Evolutionary conservation across 2,797 vertebrate species (phyloP).

Genomic region (Hypotaenidia okinawae): DNA sequence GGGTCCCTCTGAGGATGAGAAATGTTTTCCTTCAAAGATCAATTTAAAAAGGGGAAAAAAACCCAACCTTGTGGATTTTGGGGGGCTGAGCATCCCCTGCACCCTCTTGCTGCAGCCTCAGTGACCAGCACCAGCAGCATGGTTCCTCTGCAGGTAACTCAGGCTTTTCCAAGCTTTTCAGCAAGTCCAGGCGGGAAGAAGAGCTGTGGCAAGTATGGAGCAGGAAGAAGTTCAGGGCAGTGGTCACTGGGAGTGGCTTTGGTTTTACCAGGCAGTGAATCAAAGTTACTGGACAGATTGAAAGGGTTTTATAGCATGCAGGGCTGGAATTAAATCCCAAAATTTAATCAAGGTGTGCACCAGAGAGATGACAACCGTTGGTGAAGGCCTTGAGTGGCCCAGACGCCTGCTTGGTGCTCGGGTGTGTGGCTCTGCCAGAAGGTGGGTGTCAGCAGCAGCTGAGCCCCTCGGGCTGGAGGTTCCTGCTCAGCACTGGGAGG

Average conservation of each 20-base stretch:
- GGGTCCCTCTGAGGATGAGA: not conserved
- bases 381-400: not conserved
- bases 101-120: not conserved
- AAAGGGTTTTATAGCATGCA: not conserved
- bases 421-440: not conserved
- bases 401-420: accelerated
- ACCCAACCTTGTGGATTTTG: accelerated
- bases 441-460: not conserved
- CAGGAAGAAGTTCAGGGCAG: not conserved
- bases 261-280: not conserved
- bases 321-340: not conserved
- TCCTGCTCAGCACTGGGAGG: accelerated
- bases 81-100: not conserved
- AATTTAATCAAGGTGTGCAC: not conserved
- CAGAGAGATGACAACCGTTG: too few relatives aligned
- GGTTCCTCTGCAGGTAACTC: not conserved
- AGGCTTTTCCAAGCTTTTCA: not conserved
- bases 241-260: not conserved
- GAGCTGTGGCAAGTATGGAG: not conserved
- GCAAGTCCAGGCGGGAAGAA: not conserved
- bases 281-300: not conserved
- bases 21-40: not conserved
- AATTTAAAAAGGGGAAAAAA: not conserved
- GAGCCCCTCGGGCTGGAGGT: not conserved
- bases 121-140: not conserved